These are phyloP conservation scores for Lethocerus indicus DNA, from an alignment of 1,140 invertebrate species.

Conservation along the genomic window DNA sequence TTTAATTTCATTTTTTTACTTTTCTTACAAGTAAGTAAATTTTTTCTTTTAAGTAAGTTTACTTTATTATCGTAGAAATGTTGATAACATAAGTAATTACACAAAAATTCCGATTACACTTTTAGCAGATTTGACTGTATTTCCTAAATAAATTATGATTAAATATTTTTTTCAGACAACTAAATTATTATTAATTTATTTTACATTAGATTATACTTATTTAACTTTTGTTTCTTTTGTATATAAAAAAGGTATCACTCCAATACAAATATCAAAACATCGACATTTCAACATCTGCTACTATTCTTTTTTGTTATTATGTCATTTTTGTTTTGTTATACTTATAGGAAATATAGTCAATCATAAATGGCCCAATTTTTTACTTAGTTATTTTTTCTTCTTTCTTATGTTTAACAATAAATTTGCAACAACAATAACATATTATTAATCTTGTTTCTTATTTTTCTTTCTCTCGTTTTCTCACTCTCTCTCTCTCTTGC, in stretches of 20 bases:
- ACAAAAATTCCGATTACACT: not conserved
- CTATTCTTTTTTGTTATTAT: not conserved
- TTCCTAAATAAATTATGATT: constrained; percentile 1
- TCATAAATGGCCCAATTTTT: no score
- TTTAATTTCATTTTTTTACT: no score
- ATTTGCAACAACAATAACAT: constrained; percentile 16
- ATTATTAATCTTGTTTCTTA: constrained; percentile 4
- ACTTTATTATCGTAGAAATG: not conserved
- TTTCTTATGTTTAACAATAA: constrained; percentile 15
- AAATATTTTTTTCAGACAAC: no score
- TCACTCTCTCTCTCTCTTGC: constrained; percentile 1
- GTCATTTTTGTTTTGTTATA: not conserved
- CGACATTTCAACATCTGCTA: not conserved
- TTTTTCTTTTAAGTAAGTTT: not conserved
- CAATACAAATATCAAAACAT: constrained; percentile 1
- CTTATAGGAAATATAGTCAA: constrained; percentile 11
- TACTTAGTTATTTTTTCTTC: constrained; percentile 12
- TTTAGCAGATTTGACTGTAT: constrained; percentile 6
- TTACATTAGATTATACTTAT: constrained; percentile 1
- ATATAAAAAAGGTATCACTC: not conserved
- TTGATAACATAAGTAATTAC: constrained; percentile 6
- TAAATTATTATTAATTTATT: no score
- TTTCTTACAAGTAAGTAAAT: no score
- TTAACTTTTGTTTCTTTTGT: no score
- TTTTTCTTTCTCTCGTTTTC: not conserved